Evolutionary conservation across 2,888 invertebrate genomes (phyloP), one percentile per base, ranked within the genome.

Genomic region (Platerodrilus igneus): DNA sequence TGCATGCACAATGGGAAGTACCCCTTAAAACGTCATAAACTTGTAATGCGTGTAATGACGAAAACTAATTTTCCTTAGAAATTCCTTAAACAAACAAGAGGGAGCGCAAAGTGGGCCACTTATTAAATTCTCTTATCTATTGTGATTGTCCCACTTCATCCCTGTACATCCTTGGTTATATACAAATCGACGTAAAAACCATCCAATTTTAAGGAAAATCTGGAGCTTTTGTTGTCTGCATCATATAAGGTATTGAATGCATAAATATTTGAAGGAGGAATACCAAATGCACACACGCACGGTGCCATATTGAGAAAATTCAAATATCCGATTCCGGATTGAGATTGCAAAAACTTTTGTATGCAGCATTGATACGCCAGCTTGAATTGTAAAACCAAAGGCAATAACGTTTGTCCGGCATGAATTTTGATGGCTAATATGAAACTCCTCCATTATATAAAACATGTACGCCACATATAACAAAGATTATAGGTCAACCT

Each of bases 291-390:
- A 23, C n/a, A n/a, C n/a, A 17, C 21, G 21, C 11, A 13, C 31
- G 8, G 23, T 25, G 17, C 17, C 49, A 50, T 53, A 55, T 55
- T 52, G 53, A 52, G 53, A 54, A 52, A 55, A 53, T 55, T 53
- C 52, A 50, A 53, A 55, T 53, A 55, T 55, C 50, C 49, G 50
- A 50, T 49, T 51, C 49, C 49, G 37, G 51, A 53, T 40, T 41
- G 36, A 39, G 41, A 52, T 48, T 52, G 51, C 51, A 47, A 54
- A 54, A 52, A 50, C 42, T 40, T 39, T 35, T 44, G 46, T 44
- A 34, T 44, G 48, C 47, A 47, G 51, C 50, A 38, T 37, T 42
- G 45, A 42, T 47, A 41, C 37, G 41, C 33, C 37, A 36, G 25
- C 38, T 28, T 47, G 45, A 41, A 45, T n/a, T 48, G 45, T 31